Evolutionary conservation across 2,888 invertebrate genomes (phyloP).

Genomic region (Polydrusus cervinus): DNA sequence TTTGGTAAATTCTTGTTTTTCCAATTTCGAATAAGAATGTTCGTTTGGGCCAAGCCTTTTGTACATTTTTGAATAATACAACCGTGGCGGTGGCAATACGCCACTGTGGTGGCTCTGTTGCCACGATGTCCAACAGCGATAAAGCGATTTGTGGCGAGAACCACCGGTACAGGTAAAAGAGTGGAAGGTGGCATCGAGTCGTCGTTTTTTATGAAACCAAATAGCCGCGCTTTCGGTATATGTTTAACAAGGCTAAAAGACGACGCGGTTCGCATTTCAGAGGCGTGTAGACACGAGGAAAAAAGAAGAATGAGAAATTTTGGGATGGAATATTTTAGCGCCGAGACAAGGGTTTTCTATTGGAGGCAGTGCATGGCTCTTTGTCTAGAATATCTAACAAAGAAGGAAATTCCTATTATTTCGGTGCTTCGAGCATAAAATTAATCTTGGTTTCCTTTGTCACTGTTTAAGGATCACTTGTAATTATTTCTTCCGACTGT

Average conservation of each 20-base stretch:
- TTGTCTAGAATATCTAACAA: neutral
- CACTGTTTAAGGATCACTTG: no score
- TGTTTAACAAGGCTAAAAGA: slow-evolving; percentile 55
- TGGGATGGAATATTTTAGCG: slow-evolving; percentile 50
- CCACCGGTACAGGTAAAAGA: slow-evolving; percentile 57
- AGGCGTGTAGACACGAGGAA: slow-evolving; percentile 52
- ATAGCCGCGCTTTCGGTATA: slow-evolving; percentile 54
- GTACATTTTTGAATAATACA: no score
- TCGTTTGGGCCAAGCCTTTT: no score
- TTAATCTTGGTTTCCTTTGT: no score
- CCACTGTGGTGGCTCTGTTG: slow-evolving; percentile 53
- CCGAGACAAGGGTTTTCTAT: slow-evolving; percentile 31
- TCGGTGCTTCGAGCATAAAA: no score
- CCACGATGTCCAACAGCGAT: slow-evolving; percentile 68
- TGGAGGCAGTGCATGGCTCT: neutral
- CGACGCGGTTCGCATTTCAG: slow-evolving; percentile 52
- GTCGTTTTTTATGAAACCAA: slow-evolving; percentile 48
- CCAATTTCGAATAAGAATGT: no score
- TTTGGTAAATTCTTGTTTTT: no score
- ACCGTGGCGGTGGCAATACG: neutral
- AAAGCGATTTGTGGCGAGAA: slow-evolving; percentile 68
- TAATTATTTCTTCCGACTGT: no score
- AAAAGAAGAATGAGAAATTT: slow-evolving; percentile 50
- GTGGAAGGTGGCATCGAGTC: slow-evolving; percentile 53
- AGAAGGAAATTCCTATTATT: neutral